These are phyloP conservation scores for Xenus cinereus DNA, from an alignment of 2,113 vertebrate species.

Conservation along the genomic window DNA sequence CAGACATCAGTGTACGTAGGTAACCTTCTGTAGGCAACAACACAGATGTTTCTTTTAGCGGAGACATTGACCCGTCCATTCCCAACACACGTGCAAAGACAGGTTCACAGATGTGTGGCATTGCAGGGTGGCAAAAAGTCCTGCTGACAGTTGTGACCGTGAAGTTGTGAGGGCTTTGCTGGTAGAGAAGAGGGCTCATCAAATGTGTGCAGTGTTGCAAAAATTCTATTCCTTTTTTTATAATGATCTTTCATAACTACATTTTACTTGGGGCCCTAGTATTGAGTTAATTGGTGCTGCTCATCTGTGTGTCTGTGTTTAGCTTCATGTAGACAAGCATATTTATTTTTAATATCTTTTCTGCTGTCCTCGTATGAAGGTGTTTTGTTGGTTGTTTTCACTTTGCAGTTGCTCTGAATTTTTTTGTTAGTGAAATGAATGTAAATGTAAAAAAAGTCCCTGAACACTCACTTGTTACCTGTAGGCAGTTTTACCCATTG, in stretches of 20 bases:
- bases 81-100: not conserved
- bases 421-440: not conserved
- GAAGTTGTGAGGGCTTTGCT: not conserved
- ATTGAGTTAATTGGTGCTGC: not conserved
- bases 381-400: not conserved
- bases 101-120: fast-evolving
- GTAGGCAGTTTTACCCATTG: not conserved
- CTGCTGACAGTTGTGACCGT: not conserved
- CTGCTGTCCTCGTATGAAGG: not conserved
- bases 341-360: not conserved
- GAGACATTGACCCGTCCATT: not conserved
- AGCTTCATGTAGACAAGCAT: not conserved
- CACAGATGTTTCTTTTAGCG: not conserved
- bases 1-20: not conserved
- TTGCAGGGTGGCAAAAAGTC: not conserved
- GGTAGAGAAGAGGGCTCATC: not conserved
- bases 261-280: not conserved
- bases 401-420: not conserved
- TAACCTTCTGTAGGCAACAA: not conserved
- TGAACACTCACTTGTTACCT: not conserved
- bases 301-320: not conserved
- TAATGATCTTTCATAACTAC: not conserved
- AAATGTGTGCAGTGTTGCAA: not conserved
- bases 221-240: not conserved
- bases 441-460: not conserved